Evolutionary conservation across 2,888 invertebrate species (phyloP).

Genomic region (Nesidiocoris tenuis): DNA sequence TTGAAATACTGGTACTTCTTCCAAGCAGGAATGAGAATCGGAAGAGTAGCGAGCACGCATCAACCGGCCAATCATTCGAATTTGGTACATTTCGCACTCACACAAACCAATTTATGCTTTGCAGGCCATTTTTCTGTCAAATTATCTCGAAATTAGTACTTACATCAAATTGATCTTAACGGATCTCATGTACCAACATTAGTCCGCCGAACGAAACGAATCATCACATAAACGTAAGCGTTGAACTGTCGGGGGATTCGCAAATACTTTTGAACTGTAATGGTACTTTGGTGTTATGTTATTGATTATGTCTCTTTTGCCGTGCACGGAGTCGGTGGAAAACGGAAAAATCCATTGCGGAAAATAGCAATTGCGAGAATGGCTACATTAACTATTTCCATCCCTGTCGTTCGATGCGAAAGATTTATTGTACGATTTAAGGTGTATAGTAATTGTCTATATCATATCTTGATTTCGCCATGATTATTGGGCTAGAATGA

Average conservation of each 20-base stretch:
- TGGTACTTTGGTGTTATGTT: not conserved
- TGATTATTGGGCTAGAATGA: constrained; percentile 28
- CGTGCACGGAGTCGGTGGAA: not conserved
- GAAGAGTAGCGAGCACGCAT: no score
- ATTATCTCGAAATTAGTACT: no score
- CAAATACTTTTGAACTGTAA: not conserved
- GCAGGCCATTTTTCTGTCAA: no score
- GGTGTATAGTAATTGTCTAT: constrained; percentile 42
- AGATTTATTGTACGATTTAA: constrained; percentile 32
- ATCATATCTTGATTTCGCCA: constrained; percentile 39
- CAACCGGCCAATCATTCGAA: no score
- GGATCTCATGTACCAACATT: no score
- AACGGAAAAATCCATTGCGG: not conserved
- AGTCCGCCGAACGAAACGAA: no score
- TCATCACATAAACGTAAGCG: not conserved
- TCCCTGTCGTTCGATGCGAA: not conserved
- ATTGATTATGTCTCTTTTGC: not conserved
- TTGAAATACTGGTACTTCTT: no score
- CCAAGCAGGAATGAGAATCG: no score
- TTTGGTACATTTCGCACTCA: no score
- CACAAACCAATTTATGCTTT: no score
- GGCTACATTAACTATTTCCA: not conserved
- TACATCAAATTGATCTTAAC: no score
- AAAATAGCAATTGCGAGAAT: not conserved
- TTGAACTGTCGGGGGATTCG: not conserved